These are phyloP conservation scores for Periplaneta americana DNA, from an alignment of 1,140 invertebrate species.

Conservation along the genomic window DNA sequence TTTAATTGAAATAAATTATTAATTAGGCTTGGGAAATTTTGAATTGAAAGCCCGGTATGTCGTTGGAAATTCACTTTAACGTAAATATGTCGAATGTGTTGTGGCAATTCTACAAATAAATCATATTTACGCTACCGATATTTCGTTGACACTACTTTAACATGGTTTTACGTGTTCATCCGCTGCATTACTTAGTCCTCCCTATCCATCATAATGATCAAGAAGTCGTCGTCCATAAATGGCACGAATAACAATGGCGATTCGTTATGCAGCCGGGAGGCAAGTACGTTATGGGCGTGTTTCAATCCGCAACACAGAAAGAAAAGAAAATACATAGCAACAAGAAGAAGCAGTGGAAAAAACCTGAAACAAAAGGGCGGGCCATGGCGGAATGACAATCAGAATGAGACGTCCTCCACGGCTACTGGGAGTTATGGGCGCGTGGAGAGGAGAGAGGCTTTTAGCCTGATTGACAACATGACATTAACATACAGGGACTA, in stretches of 20 bases:
- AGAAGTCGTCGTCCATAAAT: background rate
- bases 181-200: too few relatives aligned
- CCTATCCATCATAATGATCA: too few relatives aligned
- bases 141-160: too few relatives aligned
- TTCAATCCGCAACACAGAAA: background rate
- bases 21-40: too few relatives aligned
- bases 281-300: background rate
- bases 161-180: too few relatives aligned
- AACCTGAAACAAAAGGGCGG: background rate
- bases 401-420: background rate
- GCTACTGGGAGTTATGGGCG: background rate
- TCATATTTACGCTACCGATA: too few relatives aligned
- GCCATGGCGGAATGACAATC: background rate
- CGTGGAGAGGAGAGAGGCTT: background rate
- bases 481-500: background rate
- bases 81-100: too few relatives aligned
- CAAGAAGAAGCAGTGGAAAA: background rate
- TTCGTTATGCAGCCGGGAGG: background rate
- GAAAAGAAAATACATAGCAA: background rate
- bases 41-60: too few relatives aligned
- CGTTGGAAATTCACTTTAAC: too few relatives aligned
- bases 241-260: background rate
- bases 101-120: too few relatives aligned
- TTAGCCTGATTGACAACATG: background rate
- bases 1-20: too few relatives aligned